Base-by-base conservation (phyloP, 2,797 vertebrate species). In the Petrocephalus sullivani region DNA sequence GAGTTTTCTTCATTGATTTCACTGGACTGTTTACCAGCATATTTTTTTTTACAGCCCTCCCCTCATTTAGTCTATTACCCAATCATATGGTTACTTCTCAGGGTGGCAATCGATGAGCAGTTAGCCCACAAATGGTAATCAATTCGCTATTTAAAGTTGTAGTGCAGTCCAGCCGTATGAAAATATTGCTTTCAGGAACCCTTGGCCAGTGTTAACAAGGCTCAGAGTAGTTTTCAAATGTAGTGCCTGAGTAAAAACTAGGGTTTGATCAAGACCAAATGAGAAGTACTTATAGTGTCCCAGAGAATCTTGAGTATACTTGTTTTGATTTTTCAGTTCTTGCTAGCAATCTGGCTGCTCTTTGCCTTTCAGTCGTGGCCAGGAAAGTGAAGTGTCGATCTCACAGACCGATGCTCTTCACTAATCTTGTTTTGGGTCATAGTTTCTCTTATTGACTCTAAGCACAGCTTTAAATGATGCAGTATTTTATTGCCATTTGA, bases 191-290 rank as follows among this genome's bases (percentile, higher is more conserved):
- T 81, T 49, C 75, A 81, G 75, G 41, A 75, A 19, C 14, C 16
- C 61, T 87, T 28, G 23, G 61, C 49, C 19, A 56, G 54, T 16
- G 9, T 53, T 75, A 53, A 75, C 61, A 28, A 71, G 46, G 64
- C 87, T 81, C n/a, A 37, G 28, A 87, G 57, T 81, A 54, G 23
- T 84, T 84, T 84, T 84, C n/a, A 81, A 49, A 81, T 81, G 41
- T 49, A 81, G 75, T 81, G 75, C 75, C 75, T 49, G 46, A 81
- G 16, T 46, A 49, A 81, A 81, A 81, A 81, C 41, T 49, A 10
- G 0, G 5, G 41, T 41, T 81, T 84, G 53, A 28, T 23, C 21
- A 28, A 84, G 81, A 23, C 21, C 82, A 56, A 23, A 54, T 54
- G 21, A 84, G 51, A 12, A 56, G 82, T 12, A 16, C 51, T 56